Percentiles rank a stretch among this genome's conserved stretches.
Evolutionary conservation across 1,140 invertebrate genomes (phyloP).

Genomic region (Belonocnema kinseyi): DNA sequence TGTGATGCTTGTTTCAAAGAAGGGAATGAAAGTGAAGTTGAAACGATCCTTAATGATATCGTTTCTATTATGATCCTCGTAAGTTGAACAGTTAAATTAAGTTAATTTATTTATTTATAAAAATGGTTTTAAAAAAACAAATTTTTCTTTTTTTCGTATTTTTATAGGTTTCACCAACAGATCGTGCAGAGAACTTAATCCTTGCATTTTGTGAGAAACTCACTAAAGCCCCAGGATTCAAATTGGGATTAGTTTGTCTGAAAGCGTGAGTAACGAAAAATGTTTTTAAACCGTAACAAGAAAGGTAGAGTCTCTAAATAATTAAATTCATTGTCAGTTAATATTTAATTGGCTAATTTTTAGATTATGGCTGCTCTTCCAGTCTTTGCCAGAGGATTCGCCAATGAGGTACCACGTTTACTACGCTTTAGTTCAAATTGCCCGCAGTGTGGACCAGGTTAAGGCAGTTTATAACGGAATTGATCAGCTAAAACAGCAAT

Average conservation of each 20-base stretch:
- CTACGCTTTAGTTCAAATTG: conserved; percentile 91
- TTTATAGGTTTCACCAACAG: conserved; percentile 83
- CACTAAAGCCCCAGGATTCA: conserved; percentile 90
- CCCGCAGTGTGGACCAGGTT: conserved; percentile 90
- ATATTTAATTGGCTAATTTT: conserved; percentile 36
- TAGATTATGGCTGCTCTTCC: conserved; percentile 90
- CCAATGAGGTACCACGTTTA: conserved; percentile 94
- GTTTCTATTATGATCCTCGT: conserved; percentile 94
- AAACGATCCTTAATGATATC: conserved; percentile 91
- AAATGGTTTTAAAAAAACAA: not conserved
- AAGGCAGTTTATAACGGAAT: conserved; percentile 87
- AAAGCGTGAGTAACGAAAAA: conserved; percentile 84
- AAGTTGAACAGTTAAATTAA: conserved; percentile 66
- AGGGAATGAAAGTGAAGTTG: conserved; percentile 86
- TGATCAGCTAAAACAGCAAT: conserved; percentile 89
- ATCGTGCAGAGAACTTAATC: conserved; percentile 93
- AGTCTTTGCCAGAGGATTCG: conserved; percentile 90
- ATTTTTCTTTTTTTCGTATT: not conserved
- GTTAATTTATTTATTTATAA: conserved; percentile 14
- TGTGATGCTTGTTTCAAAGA: conserved; percentile 95
- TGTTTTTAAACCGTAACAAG: too few species aligned
- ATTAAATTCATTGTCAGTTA: too few species aligned
- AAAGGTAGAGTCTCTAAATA: too few species aligned
- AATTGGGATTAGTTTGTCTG: conserved; percentile 87
- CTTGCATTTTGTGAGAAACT: conserved; percentile 95